A percentile compares a stretch with the other conserved stretches of the same genome.
These are phyloP conservation scores for Loris lydekkerianus DNA, from an alignment of 2,797 vertebrate species.

Conservation along the genomic window DNA sequence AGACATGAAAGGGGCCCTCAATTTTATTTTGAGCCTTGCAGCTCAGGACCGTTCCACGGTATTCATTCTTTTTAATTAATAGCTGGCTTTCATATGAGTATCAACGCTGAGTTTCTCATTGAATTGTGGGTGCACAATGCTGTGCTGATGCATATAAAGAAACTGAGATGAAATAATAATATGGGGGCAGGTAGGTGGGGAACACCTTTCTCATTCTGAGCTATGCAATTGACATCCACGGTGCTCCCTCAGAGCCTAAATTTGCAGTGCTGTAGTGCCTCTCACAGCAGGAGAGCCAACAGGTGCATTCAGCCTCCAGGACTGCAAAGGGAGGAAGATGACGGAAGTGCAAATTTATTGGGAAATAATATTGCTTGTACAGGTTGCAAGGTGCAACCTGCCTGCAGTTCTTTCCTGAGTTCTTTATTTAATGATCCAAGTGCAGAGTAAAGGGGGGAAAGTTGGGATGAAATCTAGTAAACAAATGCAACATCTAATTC, in stretches of 20 bases:
- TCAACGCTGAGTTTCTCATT: accelerated
- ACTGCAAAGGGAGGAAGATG: accelerated
- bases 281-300: not conserved
- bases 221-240: accelerated
- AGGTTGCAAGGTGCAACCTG: not conserved
- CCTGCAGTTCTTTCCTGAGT: not conserved
- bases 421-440: not conserved
- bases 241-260: accelerated
- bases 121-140: not conserved
- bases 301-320: too few relatives aligned
- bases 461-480: not conserved
- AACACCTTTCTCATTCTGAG: too few relatives aligned
- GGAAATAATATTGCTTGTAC: too few relatives aligned
- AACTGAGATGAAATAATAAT: not conserved
- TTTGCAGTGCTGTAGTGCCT: accelerated
- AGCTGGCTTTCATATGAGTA: too few relatives aligned
- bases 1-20: not conserved
- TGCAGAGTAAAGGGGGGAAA: accelerated
- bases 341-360: not conserved
- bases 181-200: accelerated
- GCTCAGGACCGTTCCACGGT: not conserved
- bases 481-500: too few relatives aligned
- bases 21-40: not conserved
- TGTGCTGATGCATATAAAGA: not conserved
- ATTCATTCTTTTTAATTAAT: not conserved